Conservation (phyloP, 2,888 invertebrate species). For the Drosophila mettleri region DNA sequence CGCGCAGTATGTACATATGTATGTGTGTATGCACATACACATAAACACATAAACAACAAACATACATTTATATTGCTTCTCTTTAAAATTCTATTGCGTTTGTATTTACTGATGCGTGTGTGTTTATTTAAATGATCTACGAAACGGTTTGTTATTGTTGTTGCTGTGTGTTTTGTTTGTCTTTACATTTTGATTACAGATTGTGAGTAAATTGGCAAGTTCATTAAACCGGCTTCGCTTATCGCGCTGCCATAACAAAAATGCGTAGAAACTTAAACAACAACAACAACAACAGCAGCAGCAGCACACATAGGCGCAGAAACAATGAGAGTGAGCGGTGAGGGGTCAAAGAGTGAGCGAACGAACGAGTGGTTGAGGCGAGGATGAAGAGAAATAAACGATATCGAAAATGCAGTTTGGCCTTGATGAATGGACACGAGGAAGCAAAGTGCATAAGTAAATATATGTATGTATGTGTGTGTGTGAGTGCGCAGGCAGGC, state of each 20-base stretch:
- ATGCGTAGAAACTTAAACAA: constrained; percentile 67
- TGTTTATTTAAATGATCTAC: constrained; percentile 26
- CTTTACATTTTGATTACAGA: constrained; percentile 40
- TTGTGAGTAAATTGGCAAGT: constrained; percentile 71
- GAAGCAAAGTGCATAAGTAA: constrained; percentile 39
- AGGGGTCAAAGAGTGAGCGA: constrained; percentile 9
- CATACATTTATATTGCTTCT: neutral
- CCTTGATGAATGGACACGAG: constrained; percentile 61
- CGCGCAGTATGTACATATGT: neutral
- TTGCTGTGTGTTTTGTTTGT: constrained; percentile 33
- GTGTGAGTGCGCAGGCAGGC: constrained; percentile 4
- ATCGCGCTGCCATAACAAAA: constrained; percentile 35
- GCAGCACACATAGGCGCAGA: constrained; percentile 20
- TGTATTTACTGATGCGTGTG: neutral
- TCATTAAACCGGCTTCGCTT: constrained; percentile 69
- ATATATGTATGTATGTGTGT: neutral
- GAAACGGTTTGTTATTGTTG: constrained; percentile 33
- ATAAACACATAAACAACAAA: too few species aligned
- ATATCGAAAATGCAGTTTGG: constrained; percentile 68
- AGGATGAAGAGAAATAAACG: constrained; percentile 55
- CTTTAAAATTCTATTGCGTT: constrained; percentile 1
- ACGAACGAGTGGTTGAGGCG: constrained; percentile 10
- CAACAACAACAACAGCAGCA: constrained; percentile 44
- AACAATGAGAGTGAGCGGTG: constrained; percentile 23
- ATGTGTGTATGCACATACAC: neutral